These are phyloP conservation scores for Ascidia mentula DNA, from an alignment of 23 tunicate species.

Conservation along the genomic window DNA sequence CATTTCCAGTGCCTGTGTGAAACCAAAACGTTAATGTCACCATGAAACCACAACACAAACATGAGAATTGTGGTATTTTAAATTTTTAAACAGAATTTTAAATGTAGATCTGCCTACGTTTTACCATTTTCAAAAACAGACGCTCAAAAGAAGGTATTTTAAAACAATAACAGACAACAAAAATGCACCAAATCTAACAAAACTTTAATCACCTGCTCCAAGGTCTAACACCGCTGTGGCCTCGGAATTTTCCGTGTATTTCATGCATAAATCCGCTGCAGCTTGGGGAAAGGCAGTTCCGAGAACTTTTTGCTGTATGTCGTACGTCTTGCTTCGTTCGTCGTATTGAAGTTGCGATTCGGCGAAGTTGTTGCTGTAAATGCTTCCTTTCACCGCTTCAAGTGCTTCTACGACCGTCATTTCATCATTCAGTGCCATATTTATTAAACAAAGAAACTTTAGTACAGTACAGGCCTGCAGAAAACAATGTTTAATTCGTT, in stretches of 20 bases:
- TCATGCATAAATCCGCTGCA: not conserved
- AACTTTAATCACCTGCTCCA: not conserved
- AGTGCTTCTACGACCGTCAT: not conserved
- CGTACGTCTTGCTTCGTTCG: not conserved
- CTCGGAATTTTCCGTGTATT: not conserved
- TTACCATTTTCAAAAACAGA: not conserved
- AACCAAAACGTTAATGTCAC: no score
- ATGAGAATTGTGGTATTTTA: not conserved
- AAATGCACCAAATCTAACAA: no score
- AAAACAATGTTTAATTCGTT: no score
- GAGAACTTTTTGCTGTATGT: not conserved
- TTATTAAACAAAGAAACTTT: no score
- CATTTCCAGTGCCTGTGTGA: not conserved
- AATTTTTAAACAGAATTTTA: no score
- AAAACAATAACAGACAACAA: no score
- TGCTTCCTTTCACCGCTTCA: not conserved
- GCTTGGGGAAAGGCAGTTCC: not conserved
- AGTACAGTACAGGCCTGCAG: no score
- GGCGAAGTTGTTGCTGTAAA: not conserved
- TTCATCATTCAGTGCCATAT: not conserved
- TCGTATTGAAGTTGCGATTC: not conserved
- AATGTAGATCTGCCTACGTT: no score
- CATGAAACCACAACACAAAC: not conserved
- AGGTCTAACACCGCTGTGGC: not conserved
- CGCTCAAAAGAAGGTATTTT: no score